A percentile compares a stretch with the other conserved stretches of the same genome.
phyloP scores from a whole-genome alignment of 2,113 vertebrate genomes.

The Saimiri boliviensis region DNA sequence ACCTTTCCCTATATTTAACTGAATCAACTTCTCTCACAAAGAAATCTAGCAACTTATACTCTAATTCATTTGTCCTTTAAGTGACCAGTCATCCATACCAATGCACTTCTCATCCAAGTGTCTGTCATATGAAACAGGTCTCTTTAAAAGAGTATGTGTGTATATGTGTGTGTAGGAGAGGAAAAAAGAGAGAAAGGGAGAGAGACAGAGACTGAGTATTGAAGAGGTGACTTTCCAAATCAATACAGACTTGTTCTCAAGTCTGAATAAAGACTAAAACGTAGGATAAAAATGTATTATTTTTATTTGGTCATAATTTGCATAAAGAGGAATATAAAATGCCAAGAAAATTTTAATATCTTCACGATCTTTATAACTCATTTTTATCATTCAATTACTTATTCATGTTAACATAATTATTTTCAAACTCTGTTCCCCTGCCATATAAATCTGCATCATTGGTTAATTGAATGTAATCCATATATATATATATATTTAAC shows the following conservation, averaged over 20 bases:
- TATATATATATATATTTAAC: neutral
- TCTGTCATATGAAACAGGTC: neutral
- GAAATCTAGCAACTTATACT: neutral
- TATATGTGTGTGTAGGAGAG: neutral
- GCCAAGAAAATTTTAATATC: slow-evolving; percentile 64
- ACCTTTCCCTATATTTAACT: neutral
- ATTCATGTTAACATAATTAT: slow-evolving; percentile 72
- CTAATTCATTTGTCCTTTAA: neutral
- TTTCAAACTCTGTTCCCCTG: slow-evolving; percentile 55
- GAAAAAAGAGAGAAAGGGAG: neutral
- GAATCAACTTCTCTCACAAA: neutral
- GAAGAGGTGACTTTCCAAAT: slow-evolving; percentile 22
- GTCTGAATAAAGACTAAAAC: slow-evolving; percentile 22
- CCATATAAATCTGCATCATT: slow-evolving; percentile 56
- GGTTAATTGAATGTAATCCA: slow-evolving; percentile 29
- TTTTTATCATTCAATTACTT: slow-evolving; percentile 65
- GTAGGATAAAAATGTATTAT: slow-evolving; percentile 57
- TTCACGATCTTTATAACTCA: slow-evolving; percentile 60
- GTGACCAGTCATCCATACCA: neutral
- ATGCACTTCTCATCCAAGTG: neutral
- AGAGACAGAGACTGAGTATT: neutral
- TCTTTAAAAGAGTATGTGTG: neutral
- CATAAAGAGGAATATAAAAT: slow-evolving; percentile 68
- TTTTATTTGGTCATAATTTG: slow-evolving; percentile 70
- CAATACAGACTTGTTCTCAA: slow-evolving; percentile 45